A percentile compares a stretch with the other conserved stretches of the same genome.
phyloP scores from a whole-genome alignment of 2,888 invertebrate genomes.

The Harpalus rubripes region DNA sequence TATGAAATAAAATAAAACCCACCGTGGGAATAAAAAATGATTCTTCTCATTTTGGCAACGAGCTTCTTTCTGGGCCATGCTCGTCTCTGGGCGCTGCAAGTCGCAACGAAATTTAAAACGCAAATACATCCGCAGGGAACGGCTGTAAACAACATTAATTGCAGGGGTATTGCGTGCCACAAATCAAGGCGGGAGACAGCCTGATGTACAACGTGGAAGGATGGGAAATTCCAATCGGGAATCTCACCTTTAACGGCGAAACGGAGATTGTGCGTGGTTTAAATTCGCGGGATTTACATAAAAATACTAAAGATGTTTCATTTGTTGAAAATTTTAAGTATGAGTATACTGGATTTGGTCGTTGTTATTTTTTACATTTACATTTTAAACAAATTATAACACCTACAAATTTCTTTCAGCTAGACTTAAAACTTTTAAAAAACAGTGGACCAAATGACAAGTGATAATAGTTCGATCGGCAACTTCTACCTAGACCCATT shows the following conservation, averaged over 20 bases:
- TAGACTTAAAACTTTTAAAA: too few relatives aligned
- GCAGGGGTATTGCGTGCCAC: slow-evolving; percentile 71
- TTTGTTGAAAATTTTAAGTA: not conserved
- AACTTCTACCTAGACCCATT: too few relatives aligned
- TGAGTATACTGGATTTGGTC: too few relatives aligned
- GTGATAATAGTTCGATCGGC: too few relatives aligned
- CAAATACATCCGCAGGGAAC: slow-evolving; percentile 70
- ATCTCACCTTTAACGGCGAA: slow-evolving; percentile 19
- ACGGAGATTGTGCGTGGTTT: not conserved
- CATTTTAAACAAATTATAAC: too few relatives aligned
- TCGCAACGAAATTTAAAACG: slow-evolving; percentile 71
- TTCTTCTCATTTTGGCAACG: slow-evolving; percentile 34
- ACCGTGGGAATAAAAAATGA: slow-evolving; percentile 33
- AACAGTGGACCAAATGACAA: too few relatives aligned
- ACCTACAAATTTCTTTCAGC: too few relatives aligned
- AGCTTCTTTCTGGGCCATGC: slow-evolving; percentile 47
- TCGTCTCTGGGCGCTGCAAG: slow-evolving; percentile 68
- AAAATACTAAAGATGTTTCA: not conserved
- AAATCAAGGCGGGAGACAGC: slow-evolving; percentile 72
- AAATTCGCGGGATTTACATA: not conserved
- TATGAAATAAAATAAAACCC: slow-evolving; percentile 15
- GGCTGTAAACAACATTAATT: slow-evolving; percentile 74
- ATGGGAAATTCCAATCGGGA: slow-evolving; percentile 31
- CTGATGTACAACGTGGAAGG: slow-evolving; percentile 57
- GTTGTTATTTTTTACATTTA: too few relatives aligned